These are phyloP conservation scores for Karalla daura DNA, from an alignment of 2,797 vertebrate genomes.

Conservation along the genomic window DNA sequence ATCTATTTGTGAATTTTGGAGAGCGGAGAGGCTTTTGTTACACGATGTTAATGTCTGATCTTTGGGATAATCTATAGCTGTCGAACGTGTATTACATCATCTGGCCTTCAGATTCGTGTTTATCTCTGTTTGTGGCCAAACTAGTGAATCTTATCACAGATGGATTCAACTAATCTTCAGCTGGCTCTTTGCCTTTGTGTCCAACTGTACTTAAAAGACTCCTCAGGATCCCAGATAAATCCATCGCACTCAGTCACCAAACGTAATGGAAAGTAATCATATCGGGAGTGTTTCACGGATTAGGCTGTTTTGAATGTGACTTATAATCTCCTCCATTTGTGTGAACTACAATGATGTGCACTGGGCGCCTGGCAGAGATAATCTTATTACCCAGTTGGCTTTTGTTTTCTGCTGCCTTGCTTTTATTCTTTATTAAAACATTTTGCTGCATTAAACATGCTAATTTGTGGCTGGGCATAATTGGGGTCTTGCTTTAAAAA, in stretches of 20 bases:
- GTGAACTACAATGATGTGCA: conserved; percentile 78
- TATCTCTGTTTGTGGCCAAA: conserved; percentile 76
- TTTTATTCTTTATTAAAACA: conserved; percentile 85
- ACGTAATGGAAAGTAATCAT: conserved; percentile 82
- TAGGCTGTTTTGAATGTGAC: conserved; percentile 81
- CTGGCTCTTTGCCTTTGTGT: conserved; percentile 73
- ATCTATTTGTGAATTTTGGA: conserved; percentile 37
- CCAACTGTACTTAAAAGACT: conserved; percentile 78
- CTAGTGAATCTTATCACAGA: conserved; percentile 74
- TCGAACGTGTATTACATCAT: conserved; percentile 65
- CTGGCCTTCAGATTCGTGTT: conserved; percentile 73
- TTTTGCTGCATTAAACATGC: conserved; percentile 83
- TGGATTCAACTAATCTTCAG: conserved; percentile 77
- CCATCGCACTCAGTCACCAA: conserved; percentile 74
- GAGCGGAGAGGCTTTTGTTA: conserved; percentile 38
- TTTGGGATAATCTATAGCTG: conserved; percentile 66
- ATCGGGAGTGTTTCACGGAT: conserved; percentile 82
- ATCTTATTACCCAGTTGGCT: conserved; percentile 84
- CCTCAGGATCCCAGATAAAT: conserved; percentile 76
- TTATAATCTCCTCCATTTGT: conserved; percentile 82
- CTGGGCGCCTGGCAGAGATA: conserved; percentile 79
- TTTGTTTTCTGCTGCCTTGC: conserved; percentile 81
- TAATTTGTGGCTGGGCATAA: conserved; percentile 81
- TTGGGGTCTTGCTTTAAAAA: conserved; percentile 82
- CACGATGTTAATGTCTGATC: conserved; percentile 53